These are phyloP conservation scores for Agapornis roseicollis DNA, from an alignment of 2,113 vertebrate genomes.

Conservation along the genomic window DNA sequence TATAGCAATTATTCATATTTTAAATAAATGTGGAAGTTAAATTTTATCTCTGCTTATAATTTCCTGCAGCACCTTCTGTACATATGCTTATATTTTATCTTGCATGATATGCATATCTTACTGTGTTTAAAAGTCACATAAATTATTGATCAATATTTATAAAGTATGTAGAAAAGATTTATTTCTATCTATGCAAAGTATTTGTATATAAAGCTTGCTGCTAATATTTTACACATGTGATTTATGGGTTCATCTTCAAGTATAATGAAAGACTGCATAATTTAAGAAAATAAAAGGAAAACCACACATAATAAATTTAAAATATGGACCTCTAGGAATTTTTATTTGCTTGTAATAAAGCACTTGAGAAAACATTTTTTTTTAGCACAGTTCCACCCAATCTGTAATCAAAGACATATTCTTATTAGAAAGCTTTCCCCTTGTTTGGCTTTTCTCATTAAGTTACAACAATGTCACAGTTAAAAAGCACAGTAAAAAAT, in stretches of 20 bases:
- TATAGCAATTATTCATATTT: neutral
- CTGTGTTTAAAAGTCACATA: neutral
- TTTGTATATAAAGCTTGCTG: neutral
- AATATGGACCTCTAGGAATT: neutral
- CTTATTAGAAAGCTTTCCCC: neutral
- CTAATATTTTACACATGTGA: neutral
- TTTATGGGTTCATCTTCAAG: neutral
- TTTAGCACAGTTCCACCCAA: neutral
- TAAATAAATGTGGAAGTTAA: neutral
- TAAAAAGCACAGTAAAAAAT: neutral
- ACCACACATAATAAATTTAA: neutral
- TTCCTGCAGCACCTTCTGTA: neutral
- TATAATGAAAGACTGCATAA: neutral
- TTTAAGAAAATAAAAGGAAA: neutral
- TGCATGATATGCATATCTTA: neutral
- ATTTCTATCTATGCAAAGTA: neutral
- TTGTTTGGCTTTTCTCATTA: neutral
- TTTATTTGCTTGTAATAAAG: neutral
- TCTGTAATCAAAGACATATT: neutral
- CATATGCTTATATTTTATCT: neutral
- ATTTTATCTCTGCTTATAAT: neutral
- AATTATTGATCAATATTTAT: neutral
- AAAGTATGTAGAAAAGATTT: neutral
- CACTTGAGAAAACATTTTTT: neutral
- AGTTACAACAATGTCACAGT: neutral